Percentiles rank a stretch among this genome's conserved stretches.
Conservation (phyloP, 2,888 invertebrate genomes). For the Melieria picta region DNA sequence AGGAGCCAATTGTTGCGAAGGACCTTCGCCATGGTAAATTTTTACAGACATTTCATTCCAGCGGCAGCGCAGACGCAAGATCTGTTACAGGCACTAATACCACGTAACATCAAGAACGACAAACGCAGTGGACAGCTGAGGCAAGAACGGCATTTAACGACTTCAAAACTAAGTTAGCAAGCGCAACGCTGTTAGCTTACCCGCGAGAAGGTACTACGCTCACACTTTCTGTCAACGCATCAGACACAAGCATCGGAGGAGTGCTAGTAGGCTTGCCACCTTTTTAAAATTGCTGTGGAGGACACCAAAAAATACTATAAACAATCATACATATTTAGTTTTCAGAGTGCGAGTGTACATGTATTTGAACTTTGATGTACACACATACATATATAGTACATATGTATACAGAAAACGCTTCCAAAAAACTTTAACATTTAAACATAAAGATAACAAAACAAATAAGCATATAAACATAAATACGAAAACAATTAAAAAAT, state of each 20-base stretch:
- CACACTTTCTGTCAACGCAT: constrained; percentile 33
- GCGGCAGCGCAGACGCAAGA: constrained; percentile 35
- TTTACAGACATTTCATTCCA: constrained; percentile 42
- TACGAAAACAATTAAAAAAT: no score
- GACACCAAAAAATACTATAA: no score
- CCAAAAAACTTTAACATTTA: no score
- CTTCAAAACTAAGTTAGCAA: constrained; percentile 35
- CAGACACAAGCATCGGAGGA: constrained; percentile 32
- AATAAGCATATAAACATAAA: no score
- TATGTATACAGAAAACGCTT: no score
- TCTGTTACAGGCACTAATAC: constrained; percentile 28
- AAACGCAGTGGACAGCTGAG: constrained; percentile 32
- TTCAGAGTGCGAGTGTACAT: no score
- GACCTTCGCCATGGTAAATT: constrained; percentile 45
- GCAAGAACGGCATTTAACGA: constrained; percentile 29
- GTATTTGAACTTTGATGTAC: no score
- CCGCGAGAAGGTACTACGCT: constrained; percentile 6
- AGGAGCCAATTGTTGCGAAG: constrained; percentile 19
- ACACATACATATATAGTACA: no score
- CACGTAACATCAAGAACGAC: constrained; percentile 39
- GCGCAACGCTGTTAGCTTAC: constrained; percentile 28
- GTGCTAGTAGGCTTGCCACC: constrained; percentile 42
- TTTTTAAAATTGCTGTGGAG: no score
- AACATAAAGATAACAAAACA: no score
- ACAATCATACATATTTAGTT: no score